A percentile compares a stretch with the other conserved stretches of the same genome.
These are phyloP conservation scores for Holacanthella duospinosa DNA, from an alignment of 2,888 invertebrate genomes.

Conservation along the genomic window DNA sequence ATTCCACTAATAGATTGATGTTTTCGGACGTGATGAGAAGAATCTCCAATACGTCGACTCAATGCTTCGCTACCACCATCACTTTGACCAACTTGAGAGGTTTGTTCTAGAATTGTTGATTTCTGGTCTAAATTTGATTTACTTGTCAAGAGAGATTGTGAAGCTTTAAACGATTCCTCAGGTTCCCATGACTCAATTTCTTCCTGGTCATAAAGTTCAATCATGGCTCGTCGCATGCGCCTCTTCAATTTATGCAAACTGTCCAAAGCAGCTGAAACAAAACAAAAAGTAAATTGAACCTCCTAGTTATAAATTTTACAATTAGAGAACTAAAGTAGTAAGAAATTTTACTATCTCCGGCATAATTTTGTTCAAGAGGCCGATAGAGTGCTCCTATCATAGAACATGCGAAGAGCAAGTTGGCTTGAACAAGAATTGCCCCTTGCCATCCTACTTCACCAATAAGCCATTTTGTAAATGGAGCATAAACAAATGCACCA, in stretches of 20 bases:
- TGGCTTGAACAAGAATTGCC: background rate
- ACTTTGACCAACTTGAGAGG: no score
- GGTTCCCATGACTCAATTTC: no score
- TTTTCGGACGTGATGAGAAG: no score
- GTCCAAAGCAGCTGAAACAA: background rate
- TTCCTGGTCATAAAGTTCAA: background rate
- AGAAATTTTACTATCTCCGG: background rate
- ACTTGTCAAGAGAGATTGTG: no score
- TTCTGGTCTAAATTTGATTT: no score
- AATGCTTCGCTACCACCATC: no score
- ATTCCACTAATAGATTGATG: no score
- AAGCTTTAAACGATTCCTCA: no score
- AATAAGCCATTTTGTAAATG: background rate
- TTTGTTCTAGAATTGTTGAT: no score
- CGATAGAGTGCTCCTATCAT: background rate
- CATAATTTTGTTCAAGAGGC: background rate
- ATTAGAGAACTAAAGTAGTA: no score
- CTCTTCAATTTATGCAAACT: background rate
- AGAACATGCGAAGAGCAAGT: background rate
- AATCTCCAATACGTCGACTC: no score
- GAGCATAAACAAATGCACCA: background rate
- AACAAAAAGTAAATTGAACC: background rate
- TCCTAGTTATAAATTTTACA: no score
- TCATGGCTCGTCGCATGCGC: background rate
- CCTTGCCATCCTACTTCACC: background rate